phyloP scores from a whole-genome alignment of 2,888 invertebrate species.

The Epistrophella euchroma region DNA sequence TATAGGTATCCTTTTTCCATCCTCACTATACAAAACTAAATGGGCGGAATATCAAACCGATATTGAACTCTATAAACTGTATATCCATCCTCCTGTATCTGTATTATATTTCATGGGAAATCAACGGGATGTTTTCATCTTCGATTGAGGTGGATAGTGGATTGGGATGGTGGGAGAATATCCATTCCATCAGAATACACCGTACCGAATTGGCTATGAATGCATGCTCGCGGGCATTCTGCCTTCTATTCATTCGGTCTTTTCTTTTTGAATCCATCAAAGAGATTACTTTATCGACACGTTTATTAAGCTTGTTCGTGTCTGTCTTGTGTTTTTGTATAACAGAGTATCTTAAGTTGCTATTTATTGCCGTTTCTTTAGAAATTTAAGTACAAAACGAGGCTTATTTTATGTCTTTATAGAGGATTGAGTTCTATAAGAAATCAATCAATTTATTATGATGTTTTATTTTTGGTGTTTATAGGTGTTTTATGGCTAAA shows the following conservation, averaged over 20 bases:
- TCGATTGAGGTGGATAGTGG: slow-evolving; percentile 43
- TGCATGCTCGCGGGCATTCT: slow-evolving; percentile 67
- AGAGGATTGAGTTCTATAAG: slow-evolving; percentile 34
- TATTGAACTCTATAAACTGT: slow-evolving; percentile 44
- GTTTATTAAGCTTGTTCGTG: slow-evolving; percentile 61
- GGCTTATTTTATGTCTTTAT: slow-evolving; percentile 51
- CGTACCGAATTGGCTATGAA: slow-evolving; percentile 66
- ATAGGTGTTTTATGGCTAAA: slow-evolving; percentile 13
- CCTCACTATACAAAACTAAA: slow-evolving; percentile 2
- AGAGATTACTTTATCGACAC: slow-evolving; percentile 69
- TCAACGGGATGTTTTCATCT: slow-evolving; percentile 66
- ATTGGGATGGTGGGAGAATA: neutral
- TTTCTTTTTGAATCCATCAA: slow-evolving; percentile 56
- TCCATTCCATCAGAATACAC: neutral
- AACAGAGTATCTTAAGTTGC: slow-evolving; percentile 3
- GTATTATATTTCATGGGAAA: slow-evolving; percentile 68
- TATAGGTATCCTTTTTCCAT: neutral
- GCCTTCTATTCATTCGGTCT: slow-evolving; percentile 13
- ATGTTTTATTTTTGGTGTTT: neutral
- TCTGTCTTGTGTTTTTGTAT: slow-evolving; percentile 28
- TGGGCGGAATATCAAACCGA: slow-evolving; percentile 63
- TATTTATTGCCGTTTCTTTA: slow-evolving; percentile 11
- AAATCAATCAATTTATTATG: slow-evolving; percentile 36
- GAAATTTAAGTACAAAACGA: slow-evolving; percentile 46
- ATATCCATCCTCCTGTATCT: neutral